A percentile compares a stretch with the other conserved stretches of the same genome.
Evolutionary conservation across 2,888 invertebrate species (phyloP).

Genomic region (Antheraea assamensis): DNA sequence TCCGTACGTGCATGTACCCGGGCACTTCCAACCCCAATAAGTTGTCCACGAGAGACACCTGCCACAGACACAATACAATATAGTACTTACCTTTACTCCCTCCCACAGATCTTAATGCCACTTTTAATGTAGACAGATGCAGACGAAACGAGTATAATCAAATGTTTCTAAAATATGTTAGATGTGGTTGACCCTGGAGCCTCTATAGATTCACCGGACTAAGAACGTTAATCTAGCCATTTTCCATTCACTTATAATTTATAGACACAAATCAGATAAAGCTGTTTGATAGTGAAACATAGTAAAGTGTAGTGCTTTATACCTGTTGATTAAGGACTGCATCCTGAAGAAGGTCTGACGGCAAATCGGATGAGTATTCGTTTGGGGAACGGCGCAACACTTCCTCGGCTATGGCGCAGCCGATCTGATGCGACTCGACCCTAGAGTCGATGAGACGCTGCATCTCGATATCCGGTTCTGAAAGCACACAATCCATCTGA

Average conservation of each 20-base stretch:
- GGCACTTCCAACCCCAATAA: constrained; percentile 46
- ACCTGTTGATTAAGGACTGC: constrained; percentile 60
- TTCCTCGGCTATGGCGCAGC: constrained; percentile 91
- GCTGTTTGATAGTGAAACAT: background rate
- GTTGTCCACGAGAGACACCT: constrained; percentile 57
- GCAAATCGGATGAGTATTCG: constrained; percentile 55
- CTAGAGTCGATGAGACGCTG: constrained; percentile 88
- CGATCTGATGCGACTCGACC: constrained; percentile 92
- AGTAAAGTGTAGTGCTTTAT: background rate
- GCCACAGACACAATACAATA: constrained; percentile 20
- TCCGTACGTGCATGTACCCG: constrained; percentile 50
- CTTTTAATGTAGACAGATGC: too few relatives aligned
- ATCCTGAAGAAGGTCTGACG: constrained; percentile 57
- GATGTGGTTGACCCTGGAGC: too few relatives aligned
- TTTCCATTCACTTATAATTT: too few relatives aligned
- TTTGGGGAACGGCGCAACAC: constrained; percentile 72
- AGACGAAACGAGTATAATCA: too few relatives aligned
- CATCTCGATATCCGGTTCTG: constrained; percentile 84
- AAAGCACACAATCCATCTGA: constrained; percentile 32
- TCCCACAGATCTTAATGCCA: too few relatives aligned
- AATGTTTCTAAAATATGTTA: too few relatives aligned
- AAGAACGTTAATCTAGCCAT: too few relatives aligned
- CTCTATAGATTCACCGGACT: too few relatives aligned
- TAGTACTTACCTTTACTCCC: background rate
- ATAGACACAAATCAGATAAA: too few relatives aligned